Evolutionary conservation across 2,888 invertebrate species (phyloP).

Genomic region (Halictus quadricinctus): DNA sequence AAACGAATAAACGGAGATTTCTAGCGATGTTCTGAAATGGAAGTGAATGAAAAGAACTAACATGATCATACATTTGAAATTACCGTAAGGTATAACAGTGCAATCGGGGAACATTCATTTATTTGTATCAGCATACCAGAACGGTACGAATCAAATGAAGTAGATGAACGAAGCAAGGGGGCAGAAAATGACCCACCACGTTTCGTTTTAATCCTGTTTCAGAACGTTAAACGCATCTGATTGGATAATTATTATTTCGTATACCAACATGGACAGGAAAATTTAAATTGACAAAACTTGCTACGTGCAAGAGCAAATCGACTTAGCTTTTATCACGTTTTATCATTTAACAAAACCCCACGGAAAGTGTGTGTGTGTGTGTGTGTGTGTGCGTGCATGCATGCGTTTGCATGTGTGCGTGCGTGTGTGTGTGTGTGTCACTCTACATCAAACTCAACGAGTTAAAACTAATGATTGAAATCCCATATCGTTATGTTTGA

Average conservation of each 20-base stretch:
- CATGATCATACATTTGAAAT: background rate
- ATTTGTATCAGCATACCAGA: background rate
- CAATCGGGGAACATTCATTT: background rate
- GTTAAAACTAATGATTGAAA: background rate
- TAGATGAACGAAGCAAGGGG: constrained; percentile 34
- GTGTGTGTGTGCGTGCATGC: too few species aligned
- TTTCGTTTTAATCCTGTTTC: constrained; percentile 71
- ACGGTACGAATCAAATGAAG: background rate
- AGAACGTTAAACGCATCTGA: constrained; percentile 68
- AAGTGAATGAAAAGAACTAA: background rate
- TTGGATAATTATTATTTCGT: constrained; percentile 57
- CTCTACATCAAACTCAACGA: background rate
- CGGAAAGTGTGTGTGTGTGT: too few species aligned
- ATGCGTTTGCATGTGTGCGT: too few species aligned
- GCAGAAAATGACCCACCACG: constrained; percentile 59
- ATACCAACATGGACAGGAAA: constrained; percentile 26
- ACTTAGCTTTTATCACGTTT: background rate
- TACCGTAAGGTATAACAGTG: background rate
- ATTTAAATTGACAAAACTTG: background rate
- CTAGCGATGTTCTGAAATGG: background rate
- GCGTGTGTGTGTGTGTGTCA: too few species aligned
- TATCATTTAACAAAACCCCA: background rate
- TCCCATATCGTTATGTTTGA: background rate
- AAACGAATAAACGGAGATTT: background rate
- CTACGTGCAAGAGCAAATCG: background rate